Base-by-base conservation (phyloP, 2,113 vertebrate species). In the Leptocoma aspasia region DNA sequence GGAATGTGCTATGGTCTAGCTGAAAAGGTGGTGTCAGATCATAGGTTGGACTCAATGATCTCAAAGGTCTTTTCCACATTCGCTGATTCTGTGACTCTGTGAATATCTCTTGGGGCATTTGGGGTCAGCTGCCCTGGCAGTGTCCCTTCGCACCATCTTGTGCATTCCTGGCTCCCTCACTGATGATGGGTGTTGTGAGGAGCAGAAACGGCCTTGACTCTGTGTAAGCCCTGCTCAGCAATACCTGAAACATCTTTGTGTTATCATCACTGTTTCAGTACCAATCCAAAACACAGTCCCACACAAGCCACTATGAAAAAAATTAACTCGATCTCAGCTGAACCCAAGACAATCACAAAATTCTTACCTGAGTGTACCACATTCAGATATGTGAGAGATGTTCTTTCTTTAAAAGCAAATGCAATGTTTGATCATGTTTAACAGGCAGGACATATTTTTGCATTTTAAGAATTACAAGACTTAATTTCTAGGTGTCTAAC, bases 131-230 rank as follows among this genome's bases (percentile, higher is more conserved):
- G n/a, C 61, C 15, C n/a, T 7, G 4, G 11, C 15, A 24, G 13
- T 49, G 44, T 19, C 11, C 4, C n/a, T 23, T 73, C 13, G 13
- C 31, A 44, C 1, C 3, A 6, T 7, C 21, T 59, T 57, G 16
- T n/a, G 28, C 28, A 13, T 26, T 21, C 11, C 13, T 39, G 28
- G 6, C 21, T 33, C 17, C 4, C 20, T 63, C 3, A 3, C 7
- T 49, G 27, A 1, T 10, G 26, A 1, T 10, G 26, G 17, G 9
- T 13, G 5, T 4, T 5, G 1, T 9, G 33, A 70, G 33, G 33
- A 49, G 13, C 7, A 83, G 44, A 86, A 83, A 82, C 69, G 11
- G 1, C 6, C n/a, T 57, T 73, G 54, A 39, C 3, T 4, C 8
- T 69, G 23, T 50, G 12, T 39, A 20, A 66, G 23, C 15, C 11